Percentiles rank a stretch among this genome's conserved stretches.
phyloP scores from a whole-genome alignment of 2,113 vertebrate species.

The Litocranius walleri region DNA sequence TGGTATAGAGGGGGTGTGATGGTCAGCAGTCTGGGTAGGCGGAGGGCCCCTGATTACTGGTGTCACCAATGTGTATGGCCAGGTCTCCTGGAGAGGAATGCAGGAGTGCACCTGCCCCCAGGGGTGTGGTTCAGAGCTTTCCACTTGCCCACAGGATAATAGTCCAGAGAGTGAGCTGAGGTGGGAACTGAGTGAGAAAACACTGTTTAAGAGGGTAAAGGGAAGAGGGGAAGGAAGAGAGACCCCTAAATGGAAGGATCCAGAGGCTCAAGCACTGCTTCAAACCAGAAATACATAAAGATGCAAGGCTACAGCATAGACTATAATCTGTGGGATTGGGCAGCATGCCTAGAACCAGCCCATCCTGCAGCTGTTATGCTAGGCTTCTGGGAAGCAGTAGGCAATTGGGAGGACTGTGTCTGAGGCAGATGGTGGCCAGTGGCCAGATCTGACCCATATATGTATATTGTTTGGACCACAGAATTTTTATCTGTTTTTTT shows the following conservation, averaged over 20 bases:
- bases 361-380: background rate
- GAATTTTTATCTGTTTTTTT: background rate
- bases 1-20: background rate
- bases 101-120: background rate
- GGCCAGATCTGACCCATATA: background rate
- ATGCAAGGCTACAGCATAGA: background rate
- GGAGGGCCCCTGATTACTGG: background rate
- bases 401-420: background rate
- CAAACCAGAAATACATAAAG: background rate
- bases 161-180: background rate
- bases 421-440: background rate
- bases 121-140: background rate
- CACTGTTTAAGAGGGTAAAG: background rate
- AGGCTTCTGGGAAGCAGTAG: background rate
- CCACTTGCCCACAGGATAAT: too few species aligned
- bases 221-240: background rate
- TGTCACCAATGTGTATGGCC: background rate
- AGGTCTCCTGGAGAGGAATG: background rate
- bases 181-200: background rate
- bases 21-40: background rate
- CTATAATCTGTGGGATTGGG: background rate
- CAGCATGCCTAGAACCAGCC: background rate
- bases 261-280: background rate
- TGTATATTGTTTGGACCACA: background rate
- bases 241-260: background rate